Evolutionary conservation across 2,113 vertebrate species (phyloP).

Genomic region (Puffinus mauretanicus): DNA sequence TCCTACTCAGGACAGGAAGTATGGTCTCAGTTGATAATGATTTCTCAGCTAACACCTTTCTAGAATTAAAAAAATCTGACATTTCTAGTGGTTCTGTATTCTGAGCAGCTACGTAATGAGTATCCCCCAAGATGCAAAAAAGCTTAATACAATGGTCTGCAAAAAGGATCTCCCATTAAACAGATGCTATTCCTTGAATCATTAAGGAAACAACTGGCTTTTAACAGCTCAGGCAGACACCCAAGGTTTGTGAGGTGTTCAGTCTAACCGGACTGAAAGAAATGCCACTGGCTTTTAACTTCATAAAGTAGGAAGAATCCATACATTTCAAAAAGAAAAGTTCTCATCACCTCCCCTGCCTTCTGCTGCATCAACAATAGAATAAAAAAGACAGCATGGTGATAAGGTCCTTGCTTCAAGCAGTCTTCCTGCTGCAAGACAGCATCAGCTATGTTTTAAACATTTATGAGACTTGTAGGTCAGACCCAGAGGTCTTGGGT

Average conservation of each 20-base stretch:
- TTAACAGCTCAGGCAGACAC: not conserved
- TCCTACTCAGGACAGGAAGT: not conserved
- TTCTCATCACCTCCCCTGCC: not conserved
- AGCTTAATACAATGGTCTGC: not conserved
- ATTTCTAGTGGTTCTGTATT: not conserved
- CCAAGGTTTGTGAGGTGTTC: not conserved
- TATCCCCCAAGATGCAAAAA: not conserved
- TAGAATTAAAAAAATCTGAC: not conserved
- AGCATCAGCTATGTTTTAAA: not conserved
- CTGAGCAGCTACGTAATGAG: not conserved
- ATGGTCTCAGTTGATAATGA: not conserved
- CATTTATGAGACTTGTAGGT: not conserved
- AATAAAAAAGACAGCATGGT: accelerated
- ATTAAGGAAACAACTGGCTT: not conserved
- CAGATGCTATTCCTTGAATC: not conserved
- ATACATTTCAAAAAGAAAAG: not conserved
- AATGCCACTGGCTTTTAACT: not conserved
- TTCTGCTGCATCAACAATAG: not conserved
- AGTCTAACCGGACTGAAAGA: not conserved
- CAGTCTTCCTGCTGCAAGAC: not conserved
- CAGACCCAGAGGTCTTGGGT: not conserved
- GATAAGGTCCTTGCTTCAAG: not conserved
- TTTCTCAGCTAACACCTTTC: not conserved
- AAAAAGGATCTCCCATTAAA: not conserved
- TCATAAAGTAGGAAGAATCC: not conserved